Conservation (phyloP, 2,888 invertebrate species). For the Drosophila pseudotalamancana region DNA sequence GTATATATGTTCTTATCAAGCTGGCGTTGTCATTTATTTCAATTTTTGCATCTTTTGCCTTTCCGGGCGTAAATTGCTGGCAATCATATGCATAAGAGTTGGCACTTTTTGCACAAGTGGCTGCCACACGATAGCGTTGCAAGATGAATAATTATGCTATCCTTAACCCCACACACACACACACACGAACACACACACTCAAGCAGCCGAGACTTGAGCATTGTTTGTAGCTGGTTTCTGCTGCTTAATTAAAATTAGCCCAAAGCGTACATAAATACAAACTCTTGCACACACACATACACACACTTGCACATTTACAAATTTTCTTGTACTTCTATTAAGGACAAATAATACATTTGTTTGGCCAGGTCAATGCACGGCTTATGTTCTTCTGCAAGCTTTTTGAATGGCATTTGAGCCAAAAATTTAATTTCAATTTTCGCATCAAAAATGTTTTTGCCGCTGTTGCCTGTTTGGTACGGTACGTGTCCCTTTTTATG, state of each 20-base stretch:
- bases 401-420: conserved; percentile 51
- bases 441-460: conserved; percentile 45
- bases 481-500: conserved; percentile 28
- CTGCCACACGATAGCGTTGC: conserved; percentile 41
- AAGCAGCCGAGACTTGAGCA: conserved; percentile 1
- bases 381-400: conserved; percentile 50
- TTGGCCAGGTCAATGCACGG: conserved; percentile 44
- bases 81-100: conserved; percentile 38
- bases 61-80: conserved; percentile 65
- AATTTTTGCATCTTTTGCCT: conserved; percentile 68
- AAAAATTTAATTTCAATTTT: conserved; percentile 67
- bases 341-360: conserved; percentile 16
- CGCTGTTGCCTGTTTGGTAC: conserved; percentile 1
- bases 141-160: conserved; percentile 71
- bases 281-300: neutral
- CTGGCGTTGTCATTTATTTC: conserved; percentile 73
- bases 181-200: neutral
- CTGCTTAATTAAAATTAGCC: conserved; percentile 59
- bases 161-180: neutral
- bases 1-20: conserved; percentile 40
- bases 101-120: conserved; percentile 58
- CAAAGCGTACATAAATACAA: conserved; percentile 28
- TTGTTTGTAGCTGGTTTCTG: conserved; percentile 30
- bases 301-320: conserved; percentile 1
- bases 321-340: neutral